phyloP scores from a whole-genome alignment of 2,797 vertebrate genomes.

The Diceros bicornis region DNA sequence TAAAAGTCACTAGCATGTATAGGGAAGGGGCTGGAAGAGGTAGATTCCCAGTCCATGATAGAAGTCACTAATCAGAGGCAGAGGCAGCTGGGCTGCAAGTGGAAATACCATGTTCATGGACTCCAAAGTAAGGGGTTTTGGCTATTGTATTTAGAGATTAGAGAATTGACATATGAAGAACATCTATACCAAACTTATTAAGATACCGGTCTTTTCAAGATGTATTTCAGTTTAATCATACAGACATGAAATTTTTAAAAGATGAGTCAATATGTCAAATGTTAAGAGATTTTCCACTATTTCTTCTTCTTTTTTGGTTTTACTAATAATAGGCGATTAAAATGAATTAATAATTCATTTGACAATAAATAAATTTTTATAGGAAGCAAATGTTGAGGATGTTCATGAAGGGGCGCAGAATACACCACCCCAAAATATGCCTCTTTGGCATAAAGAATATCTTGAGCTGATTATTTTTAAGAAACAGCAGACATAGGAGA shows the following conservation, averaged over 20 bases:
- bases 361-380: neutral
- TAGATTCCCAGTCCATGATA: neutral
- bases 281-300: neutral
- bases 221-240: constrained; percentile 3
- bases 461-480: neutral
- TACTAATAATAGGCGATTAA: neutral
- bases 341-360: constrained; percentile 16
- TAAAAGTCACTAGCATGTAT: neutral
- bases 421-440: neutral
- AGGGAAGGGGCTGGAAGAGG: too few species aligned
- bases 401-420: neutral
- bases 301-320: neutral
- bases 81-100: neutral
- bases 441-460: neutral
- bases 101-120: neutral
- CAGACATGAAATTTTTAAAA: neutral
- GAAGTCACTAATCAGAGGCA: neutral
- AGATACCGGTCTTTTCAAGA: neutral
- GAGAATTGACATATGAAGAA: neutral
- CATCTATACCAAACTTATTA: neutral
- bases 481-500: neutral
- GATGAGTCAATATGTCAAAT: neutral
- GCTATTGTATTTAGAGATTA: neutral
- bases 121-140: neutral
- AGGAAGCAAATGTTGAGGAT: neutral